Evolutionary conservation across 1,140 invertebrate species (phyloP).

Genomic region (Colletes gigas): DNA sequence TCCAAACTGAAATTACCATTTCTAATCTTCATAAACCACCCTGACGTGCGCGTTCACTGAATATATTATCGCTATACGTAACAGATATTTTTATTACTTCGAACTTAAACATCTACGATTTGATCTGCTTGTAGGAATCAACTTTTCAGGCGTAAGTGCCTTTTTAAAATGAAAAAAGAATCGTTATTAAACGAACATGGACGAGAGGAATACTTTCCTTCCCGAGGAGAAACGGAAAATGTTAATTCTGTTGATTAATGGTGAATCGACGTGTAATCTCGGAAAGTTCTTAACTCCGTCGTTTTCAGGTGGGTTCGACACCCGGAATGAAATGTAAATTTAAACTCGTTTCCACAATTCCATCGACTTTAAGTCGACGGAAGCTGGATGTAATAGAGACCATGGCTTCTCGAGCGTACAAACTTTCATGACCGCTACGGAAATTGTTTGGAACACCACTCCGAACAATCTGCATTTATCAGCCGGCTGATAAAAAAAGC

Average conservation of each 20-base stretch:
- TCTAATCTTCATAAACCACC: background rate
- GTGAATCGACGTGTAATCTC: conserved; percentile 31
- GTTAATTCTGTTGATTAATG: conserved; percentile 48
- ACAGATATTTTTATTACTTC: too few species aligned
- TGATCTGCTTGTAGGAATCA: too few species aligned
- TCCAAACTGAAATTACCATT: background rate
- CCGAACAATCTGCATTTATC: conserved; percentile 47
- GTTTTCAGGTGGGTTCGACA: conserved; percentile 53
- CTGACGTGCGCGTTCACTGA: background rate
- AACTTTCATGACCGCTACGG: conserved; percentile 45
- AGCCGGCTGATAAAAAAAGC: background rate
- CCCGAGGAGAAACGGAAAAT: conserved; percentile 8
- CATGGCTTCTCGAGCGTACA: conserved; percentile 47
- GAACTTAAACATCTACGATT: too few species aligned
- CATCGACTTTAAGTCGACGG: conserved; percentile 41
- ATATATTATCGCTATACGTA: background rate
- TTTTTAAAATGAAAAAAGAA: too few species aligned
- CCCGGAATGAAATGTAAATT: conserved; percentile 68
- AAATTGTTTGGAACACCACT: conserved; percentile 53
- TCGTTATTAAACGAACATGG: too few species aligned
- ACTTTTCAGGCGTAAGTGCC: too few species aligned
- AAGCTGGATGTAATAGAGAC: conserved; percentile 59
- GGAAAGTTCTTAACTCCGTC: conserved; percentile 37
- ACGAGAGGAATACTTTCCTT: too few species aligned
- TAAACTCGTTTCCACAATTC: conserved; percentile 66